Evolutionary conservation across 1,140 invertebrate genomes (phyloP), one percentile per base, ranked within the genome.

Genomic region (Ceratosolen fusciceps): DNA sequence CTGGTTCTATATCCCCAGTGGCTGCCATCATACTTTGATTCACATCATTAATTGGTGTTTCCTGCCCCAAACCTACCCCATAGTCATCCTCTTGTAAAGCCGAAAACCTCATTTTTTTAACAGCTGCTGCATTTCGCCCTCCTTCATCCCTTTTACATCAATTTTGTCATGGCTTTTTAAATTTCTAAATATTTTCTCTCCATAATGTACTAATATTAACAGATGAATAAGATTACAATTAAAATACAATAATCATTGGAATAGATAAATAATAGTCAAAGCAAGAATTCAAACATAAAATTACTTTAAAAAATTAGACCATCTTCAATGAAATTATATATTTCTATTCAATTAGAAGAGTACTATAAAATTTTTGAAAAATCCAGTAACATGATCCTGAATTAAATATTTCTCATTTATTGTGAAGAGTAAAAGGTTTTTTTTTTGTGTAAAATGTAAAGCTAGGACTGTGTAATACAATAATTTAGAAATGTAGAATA

Each of bases 31-130:
- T 86, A 43, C 74, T 84, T 65, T 87, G 83, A 77, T 87, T 85
- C 65, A 84, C 82, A 83, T 85, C 74, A 74, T 84, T 76, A 56
- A 84, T 79, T 79, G 85, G 79, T 81, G 65, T 83, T 37, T 85
- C 85, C 75, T 86, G 85, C 83, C 85, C 83, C 82, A 87, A 85
- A 72, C 83, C 84, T 84, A 85, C 82, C 82, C 82, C 86, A 77
- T 85, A 88, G 34, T 84, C 83, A 82, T 87, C 86, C 62, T 89
- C 88, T 85, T 89, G 87, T 73, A 87, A 80, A 60, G 83, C 82
- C 73, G 86, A 89, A 74, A 86, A 87, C 85, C 85, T 90, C 87
- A 90, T 90, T 83, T 87, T 87, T 86, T 81, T 47, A 80, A 24
- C 43, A 54, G 58, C 60, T 80, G 67, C 68, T 26, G 29, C 67